Evolutionary conservation across 2,113 vertebrate species (phyloP), one percentile per base, ranked within the genome.

Genomic region (Cyanoramphus novaezelandiae): DNA sequence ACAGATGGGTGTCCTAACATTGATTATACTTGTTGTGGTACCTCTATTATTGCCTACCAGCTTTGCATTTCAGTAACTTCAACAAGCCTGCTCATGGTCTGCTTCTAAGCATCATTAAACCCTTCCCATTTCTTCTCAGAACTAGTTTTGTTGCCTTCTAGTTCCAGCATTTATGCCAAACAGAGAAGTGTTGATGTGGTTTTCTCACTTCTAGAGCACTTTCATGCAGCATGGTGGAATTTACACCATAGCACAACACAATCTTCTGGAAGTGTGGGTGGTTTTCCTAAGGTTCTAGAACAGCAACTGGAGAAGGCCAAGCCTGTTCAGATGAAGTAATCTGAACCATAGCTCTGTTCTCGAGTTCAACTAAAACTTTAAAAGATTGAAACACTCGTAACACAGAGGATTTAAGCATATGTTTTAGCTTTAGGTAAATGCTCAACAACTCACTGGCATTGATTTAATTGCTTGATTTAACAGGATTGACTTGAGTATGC

Each of bases 381-480:
- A 52, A 77, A 70, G 21, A 77, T 59, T 14, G 6, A 59, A 86
- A 39, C 1, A 1, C 31, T 85, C 64, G 1, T 16, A 35, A n/a
- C n/a, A 15, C 35, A 78, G 33, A 75, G 55, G 23, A 75, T 25
- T 17, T 64, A 55, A 82, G 50, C 64, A 21, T 16, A 21, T 13
- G 13, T 49, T 88, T 86, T 25, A 82, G 39, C 39, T 91, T 50
- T 60, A 43, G 39, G 15, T 43, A 5, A 37, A 4, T 15, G 60
- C 63, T 70, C 76, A 84, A 20, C 21, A 93, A 75, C 31, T 80
- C 92, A 46, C 68, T 59, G 46, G n/a, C 46, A 68, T 8, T 60
- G 41, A 50, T 31, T 88, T 88, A 84, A 67, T 47, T 81, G 50
- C 46, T 88, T 35, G 77, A 57, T 96, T 91, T 84, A 90, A 70